phyloP scores from a whole-genome alignment of 2,888 invertebrate genomes.

The Stenodera caucasica region DNA sequence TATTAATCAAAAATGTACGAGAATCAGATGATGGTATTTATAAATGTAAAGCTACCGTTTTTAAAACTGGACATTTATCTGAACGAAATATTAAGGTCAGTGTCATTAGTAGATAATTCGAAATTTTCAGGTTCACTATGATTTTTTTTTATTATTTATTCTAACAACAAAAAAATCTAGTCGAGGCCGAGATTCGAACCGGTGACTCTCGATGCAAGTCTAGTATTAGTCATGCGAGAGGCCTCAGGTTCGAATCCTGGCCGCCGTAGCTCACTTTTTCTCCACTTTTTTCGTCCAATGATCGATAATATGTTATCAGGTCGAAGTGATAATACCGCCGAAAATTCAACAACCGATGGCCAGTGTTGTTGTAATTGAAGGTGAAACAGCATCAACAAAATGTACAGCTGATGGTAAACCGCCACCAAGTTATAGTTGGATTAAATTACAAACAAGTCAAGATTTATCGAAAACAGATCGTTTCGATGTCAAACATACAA shows the following conservation, averaged over 20 bases:
- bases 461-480: conserved; percentile 71
- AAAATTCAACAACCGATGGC: conserved; percentile 65
- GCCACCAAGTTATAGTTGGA: conserved; percentile 81
- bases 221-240: too few relatives aligned
- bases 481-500: conserved; percentile 70
- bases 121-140: too few relatives aligned
- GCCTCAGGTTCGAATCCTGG: too few relatives aligned
- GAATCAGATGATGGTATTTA: conserved; percentile 86
- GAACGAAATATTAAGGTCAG: conserved; percentile 74
- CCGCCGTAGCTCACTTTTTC: too few relatives aligned
- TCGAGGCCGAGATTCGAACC: neutral
- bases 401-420: conserved; percentile 86
- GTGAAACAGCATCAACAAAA: conserved; percentile 72
- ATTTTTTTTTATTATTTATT: too few relatives aligned
- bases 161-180: neutral
- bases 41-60: conserved; percentile 84
- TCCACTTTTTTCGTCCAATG: too few relatives aligned
- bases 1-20: conserved; percentile 74
- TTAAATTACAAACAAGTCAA: conserved; percentile 71
- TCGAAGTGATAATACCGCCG: conserved; percentile 74
- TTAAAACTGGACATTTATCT: conserved; percentile 76
- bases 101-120: too few relatives aligned
- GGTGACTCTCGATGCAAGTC: neutral
- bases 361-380: conserved; percentile 73
- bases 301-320: conserved; percentile 33